Evolutionary conservation across 2,797 vertebrate genomes (phyloP).

Genomic region (Gobio occitaniae): DNA sequence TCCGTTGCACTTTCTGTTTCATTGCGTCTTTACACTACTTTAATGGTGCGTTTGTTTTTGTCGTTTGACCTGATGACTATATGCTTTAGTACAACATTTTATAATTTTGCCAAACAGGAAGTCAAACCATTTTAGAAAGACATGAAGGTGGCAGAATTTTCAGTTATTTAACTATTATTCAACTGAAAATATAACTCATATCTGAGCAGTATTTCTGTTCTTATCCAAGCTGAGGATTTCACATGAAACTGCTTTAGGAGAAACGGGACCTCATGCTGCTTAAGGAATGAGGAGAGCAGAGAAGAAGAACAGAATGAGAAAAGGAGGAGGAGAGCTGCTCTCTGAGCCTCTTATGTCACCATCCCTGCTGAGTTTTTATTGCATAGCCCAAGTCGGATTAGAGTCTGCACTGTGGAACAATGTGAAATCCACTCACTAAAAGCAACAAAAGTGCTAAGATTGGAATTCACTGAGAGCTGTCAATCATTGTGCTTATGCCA

Average conservation of each 20-base stretch:
- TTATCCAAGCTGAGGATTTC: constrained; percentile 3
- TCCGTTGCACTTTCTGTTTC: neutral
- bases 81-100: neutral
- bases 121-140: neutral
- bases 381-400: constrained; percentile 39
- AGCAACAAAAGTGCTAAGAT: constrained; percentile 23
- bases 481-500: constrained; percentile 8
- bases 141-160: no score
- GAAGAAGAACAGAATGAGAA: constrained; percentile 35
- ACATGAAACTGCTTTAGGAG: constrained; percentile 3
- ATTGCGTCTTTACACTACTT: neutral
- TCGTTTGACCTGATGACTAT: neutral
- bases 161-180: neutral
- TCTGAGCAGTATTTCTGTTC: neutral
- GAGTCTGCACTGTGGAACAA: constrained; percentile 14
- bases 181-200: neutral
- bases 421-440: constrained; percentile 38
- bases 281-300: constrained; percentile 37
- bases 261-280: constrained; percentile 42
- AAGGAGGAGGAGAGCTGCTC: constrained; percentile 41
- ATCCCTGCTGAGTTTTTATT: constrained; percentile 44
- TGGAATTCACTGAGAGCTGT: constrained; percentile 20
- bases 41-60: neutral
- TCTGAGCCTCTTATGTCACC: constrained; percentile 37
- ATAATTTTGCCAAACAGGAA: no score